Conservation (phyloP, 1,140 invertebrate genomes). For the Sitobion miscanthi region DNA sequence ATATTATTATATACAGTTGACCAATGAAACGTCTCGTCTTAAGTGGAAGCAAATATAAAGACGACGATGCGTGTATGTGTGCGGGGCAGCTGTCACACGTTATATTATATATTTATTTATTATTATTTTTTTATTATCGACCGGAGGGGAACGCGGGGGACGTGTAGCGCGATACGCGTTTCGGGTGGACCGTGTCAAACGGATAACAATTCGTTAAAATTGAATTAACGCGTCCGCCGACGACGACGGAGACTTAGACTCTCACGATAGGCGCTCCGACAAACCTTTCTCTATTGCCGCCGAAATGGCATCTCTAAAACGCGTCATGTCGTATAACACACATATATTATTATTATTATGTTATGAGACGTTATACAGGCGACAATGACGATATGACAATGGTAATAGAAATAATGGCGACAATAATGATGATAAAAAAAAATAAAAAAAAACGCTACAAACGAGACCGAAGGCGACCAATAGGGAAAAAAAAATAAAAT, state of each 20-base stretch:
- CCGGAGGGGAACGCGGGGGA: neutral
- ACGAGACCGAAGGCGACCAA: slow-evolving; percentile 11
- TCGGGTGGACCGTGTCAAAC: slow-evolving; percentile 49
- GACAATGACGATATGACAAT: slow-evolving; percentile 6
- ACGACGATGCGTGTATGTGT: neutral
- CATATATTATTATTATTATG: neutral
- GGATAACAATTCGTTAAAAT: slow-evolving; percentile 55
- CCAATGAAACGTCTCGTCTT: neutral
- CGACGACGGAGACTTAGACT: neutral
- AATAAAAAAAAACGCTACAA: neutral
- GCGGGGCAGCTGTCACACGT: neutral
- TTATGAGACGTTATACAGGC: neutral
- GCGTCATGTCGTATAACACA: neutral
- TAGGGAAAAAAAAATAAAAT: neutral
- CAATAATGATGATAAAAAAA: slow-evolving; percentile 21
- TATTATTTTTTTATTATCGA: neutral
- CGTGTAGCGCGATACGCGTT: neutral
- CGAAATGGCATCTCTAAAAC: neutral
- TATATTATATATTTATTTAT: neutral
- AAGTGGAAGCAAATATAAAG: neutral
- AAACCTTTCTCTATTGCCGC: neutral
- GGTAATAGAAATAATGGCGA: slow-evolving; percentile 10
- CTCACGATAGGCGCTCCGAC: slow-evolving; percentile 42
- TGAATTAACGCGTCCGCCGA: slow-evolving; percentile 44
- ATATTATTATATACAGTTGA: neutral